These are phyloP conservation scores for Panthera tigris DNA, from an alignment of 2,113 vertebrate species.

Conservation along the genomic window DNA sequence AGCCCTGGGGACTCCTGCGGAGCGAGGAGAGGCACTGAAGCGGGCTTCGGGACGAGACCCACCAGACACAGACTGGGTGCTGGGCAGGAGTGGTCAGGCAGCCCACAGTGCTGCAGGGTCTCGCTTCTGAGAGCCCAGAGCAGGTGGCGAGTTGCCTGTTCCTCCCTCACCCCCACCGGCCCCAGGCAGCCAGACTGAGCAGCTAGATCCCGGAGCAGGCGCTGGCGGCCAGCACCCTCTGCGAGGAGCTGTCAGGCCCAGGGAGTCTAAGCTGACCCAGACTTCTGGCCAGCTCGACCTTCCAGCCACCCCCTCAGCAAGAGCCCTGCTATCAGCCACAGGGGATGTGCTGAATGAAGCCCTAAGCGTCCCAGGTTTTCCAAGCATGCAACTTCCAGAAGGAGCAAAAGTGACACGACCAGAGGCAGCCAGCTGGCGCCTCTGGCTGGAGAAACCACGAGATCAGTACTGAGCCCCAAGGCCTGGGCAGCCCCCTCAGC, in stretches of 20 bases:
- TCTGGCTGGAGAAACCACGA: background rate
- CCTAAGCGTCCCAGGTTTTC: background rate
- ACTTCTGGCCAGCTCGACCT: background rate
- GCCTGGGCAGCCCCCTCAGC: background rate
- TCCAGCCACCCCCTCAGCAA: background rate
- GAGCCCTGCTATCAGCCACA: background rate
- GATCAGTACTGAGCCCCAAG: background rate
- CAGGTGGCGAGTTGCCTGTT: rapidly evolving
- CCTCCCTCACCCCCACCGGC: background rate
- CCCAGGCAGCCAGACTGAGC: background rate
- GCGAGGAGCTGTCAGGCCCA: background rate
- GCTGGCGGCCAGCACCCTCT: background rate
- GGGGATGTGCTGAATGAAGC: background rate
- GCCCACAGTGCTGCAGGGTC: background rate
- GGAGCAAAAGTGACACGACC: background rate
- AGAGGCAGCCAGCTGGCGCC: background rate
- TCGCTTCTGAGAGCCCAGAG: background rate
- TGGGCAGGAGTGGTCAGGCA: background rate
- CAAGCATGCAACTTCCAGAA: background rate
- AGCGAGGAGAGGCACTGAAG: rapidly evolving
- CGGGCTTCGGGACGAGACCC: rapidly evolving
- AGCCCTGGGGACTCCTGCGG: slow-evolving; percentile 89
- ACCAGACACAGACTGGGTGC: background rate
- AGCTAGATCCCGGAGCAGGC: background rate
- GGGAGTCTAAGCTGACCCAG: background rate